Evolutionary conservation across 2,888 invertebrate genomes (phyloP), one percentile per base, ranked within the genome.

Genomic region (Gastrophysa polygoni): DNA sequence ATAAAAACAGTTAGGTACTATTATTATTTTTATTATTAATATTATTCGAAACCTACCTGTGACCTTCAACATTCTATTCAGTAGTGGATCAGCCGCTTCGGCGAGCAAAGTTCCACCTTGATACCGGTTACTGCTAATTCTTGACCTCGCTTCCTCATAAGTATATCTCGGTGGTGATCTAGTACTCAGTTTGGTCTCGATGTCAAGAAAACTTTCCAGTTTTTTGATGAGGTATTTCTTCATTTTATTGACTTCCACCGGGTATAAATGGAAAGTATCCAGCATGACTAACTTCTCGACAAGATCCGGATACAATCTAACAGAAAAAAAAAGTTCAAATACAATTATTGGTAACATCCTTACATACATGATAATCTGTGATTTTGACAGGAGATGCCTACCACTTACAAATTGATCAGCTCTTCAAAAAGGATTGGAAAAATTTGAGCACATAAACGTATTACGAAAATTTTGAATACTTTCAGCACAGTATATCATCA

Each of bases 111-210:
- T 34, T 14, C 71, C 73, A 46, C 69, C 74, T 0, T 71, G 2
- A 38, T 48, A 62, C 32, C 88, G 78, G 0, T 80, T 82, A 52
- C 73, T 79, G 73, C 78, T 80, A 0, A 87, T 77, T 1, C 83
- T 82, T 1, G 83, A 69, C 2, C 86, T 32, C 0, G 86, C 84
- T 71, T 85, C 82, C n/a, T 83, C 82, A 63, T 80, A 81, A 0
- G 82, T 80, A 66, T 84, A 83, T 1, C 59, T 71, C 14, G 80
- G 77, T 6, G 72, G 67, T 21, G 68, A 64, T 1, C 65, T 67
- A 11, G 57, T 67, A 44, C 64, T 60, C 4, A 73, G 52, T 48
- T 75, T 77, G 10, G 72, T 70, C 64, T 78, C 68, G 68, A 82
- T 46, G 65, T 79, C 10, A 65, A 68, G 55, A 75, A 83, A 65